Conservation (phyloP, 2,888 invertebrate genomes). For the Spisula subtruncata region DNA sequence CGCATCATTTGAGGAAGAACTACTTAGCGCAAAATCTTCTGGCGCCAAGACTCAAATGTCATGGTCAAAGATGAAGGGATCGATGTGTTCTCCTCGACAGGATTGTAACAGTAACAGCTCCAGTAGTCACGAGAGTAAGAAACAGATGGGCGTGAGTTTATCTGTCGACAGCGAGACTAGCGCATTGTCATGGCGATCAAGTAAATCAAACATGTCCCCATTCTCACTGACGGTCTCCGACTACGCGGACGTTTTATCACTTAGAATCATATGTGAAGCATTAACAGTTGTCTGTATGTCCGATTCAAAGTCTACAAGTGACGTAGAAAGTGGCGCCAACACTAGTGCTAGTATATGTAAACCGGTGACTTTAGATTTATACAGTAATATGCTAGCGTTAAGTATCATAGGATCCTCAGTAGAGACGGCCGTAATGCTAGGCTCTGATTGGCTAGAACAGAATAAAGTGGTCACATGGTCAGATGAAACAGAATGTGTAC, state of each 20-base stretch:
- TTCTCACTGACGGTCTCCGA: conserved; percentile 63
- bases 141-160: conserved; percentile 48
- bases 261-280: conserved; percentile 73
- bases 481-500: conserved; percentile 61
- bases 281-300: conserved; percentile 44
- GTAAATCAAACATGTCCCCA: conserved; percentile 48
- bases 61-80: conserved; percentile 67
- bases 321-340: conserved; percentile 14
- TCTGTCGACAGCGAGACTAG: conserved; percentile 73
- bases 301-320: conserved; percentile 21
- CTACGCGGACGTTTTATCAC: conserved; percentile 73
- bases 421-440: conserved; percentile 30
- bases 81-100: conserved; percentile 54
- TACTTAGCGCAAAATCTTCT: conserved; percentile 68
- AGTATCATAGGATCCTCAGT: conserved; percentile 58
- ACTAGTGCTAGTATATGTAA: too few species aligned
- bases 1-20: conserved; percentile 83
- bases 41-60: conserved; percentile 65
- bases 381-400: conserved; percentile 60
- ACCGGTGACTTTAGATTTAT: conserved; percentile 43
- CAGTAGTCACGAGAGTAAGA: conserved; percentile 44
- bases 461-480: conserved; percentile 69
- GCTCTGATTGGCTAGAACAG: conserved; percentile 63
- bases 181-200: conserved; percentile 60
- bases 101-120: conserved; percentile 44